Evolutionary conservation across 2,888 invertebrate genomes (phyloP).

Genomic region (Chelonus formosanus): DNA sequence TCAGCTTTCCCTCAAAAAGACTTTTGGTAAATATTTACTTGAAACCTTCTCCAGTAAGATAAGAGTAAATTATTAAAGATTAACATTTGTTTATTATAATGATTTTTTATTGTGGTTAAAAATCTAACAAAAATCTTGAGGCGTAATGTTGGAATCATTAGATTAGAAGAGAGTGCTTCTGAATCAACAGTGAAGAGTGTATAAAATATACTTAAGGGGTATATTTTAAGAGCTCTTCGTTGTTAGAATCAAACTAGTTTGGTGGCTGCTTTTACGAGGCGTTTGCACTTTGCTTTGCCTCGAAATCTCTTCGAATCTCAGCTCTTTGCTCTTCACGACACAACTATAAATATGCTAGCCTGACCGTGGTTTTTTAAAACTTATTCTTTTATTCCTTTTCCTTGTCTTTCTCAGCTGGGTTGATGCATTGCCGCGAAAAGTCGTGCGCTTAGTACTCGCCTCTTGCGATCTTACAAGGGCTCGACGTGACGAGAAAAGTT

Average conservation of each 20-base stretch:
- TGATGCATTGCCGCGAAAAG: neutral
- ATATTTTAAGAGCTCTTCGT: constrained; percentile 3
- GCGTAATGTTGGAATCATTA: no score
- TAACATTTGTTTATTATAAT: no score
- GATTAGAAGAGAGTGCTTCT: no score
- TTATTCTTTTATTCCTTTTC: constrained; percentile 2
- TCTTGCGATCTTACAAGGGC: constrained; percentile 7
- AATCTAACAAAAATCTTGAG: no score
- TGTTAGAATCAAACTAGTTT: constrained; percentile 10
- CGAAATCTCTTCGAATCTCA: constrained; percentile 30
- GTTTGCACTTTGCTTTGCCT: constrained; percentile 23
- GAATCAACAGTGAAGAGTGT: no score
- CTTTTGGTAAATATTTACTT: no score
- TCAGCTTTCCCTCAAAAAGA: no score
- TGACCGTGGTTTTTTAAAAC: constrained; percentile 6
- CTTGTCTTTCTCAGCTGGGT: neutral
- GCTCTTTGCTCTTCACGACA: constrained; percentile 48
- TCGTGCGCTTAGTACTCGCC: constrained; percentile 1
- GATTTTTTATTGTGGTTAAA: no score
- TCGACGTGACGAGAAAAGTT: constrained; percentile 39
- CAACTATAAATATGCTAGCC: constrained; percentile 51
- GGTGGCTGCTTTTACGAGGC: constrained; percentile 29
- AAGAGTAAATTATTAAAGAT: no score
- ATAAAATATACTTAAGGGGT: neutral
- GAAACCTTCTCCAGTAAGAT: no score